Base-by-base conservation (phyloP, 2,797 vertebrate species). In the Menidia menidia region DNA sequence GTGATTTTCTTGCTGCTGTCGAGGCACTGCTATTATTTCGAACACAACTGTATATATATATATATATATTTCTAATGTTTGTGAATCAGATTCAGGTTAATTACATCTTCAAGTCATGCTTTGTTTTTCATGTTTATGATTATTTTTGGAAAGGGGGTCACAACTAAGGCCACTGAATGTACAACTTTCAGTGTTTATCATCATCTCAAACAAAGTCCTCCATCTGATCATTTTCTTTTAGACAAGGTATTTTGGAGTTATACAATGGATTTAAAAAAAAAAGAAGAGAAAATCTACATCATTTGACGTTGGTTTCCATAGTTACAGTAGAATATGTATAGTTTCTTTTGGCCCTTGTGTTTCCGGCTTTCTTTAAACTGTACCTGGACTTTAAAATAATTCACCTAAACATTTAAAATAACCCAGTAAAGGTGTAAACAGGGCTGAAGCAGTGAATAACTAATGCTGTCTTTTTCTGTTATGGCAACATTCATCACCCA, bases 401-500 rank as follows among this genome's bases (percentile, higher is more conserved):
- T 48, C 11, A 39, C 5, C 43, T 63, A 44, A 50, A 55, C 35
- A 60, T 59, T 72, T 31, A 48, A 15, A 32, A 30, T 19, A 16
- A 42, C 52, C 18, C 52, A 39, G 13, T 52, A 19, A 41, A 12
- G 31, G 4, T 45, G 25, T n/a, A 7, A 41, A 12, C 19, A 50
- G 39, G 15, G 31, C 35, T 52, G 44, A 51, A 55, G 32, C 50
- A 9, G 10, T 12, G 11, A 56, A n/a, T 45, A 18, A 35, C 5
- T 16, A n/a, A 39, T 25, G 10, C 41, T 30, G 19, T 35, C 13
- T 15, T 19, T 54, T 53, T 19, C 42, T 53, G 35, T 58, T 16
- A 31, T 30, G 16, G 10, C 32, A 32, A 44, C 11, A 55, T 19
- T 58, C 43, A 57, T 48, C 44, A 9, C 32, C 7, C n/a, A 11